A percentile compares a stretch with the other conserved stretches of the same genome.
Conservation (phyloP, 2,797 vertebrate genomes). For the Rhabdophis nuchalis region DNA sequence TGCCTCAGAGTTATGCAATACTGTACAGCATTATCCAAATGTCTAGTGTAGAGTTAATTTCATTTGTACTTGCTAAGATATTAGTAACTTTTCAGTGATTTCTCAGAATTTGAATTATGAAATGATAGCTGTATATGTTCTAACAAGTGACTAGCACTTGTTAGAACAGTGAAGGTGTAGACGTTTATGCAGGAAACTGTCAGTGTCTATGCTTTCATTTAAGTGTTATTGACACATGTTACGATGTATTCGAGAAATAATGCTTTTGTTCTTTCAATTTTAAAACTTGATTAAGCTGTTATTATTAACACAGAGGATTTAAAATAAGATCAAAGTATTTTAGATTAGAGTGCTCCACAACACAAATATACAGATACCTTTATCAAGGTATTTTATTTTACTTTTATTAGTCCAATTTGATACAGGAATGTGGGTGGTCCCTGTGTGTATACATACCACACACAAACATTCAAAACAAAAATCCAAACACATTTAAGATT, state of each 20-base stretch:
- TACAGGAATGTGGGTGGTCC: neutral
- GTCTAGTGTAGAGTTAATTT: conserved; percentile 42
- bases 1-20: conserved; percentile 7
- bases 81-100: conserved; percentile 57
- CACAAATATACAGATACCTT: neutral
- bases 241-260: conserved; percentile 47
- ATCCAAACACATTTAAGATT: neutral
- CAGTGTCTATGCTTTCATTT: conserved; percentile 50
- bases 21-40: conserved; percentile 35
- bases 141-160: conserved; percentile 60
- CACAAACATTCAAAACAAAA: neutral
- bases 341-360: neutral
- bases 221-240: conserved; percentile 43
- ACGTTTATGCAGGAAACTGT: conserved; percentile 47
- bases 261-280: conserved; percentile 32
- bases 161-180: conserved; percentile 50
- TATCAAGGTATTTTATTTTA: neutral
- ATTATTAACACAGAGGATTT: conserved; percentile 24
- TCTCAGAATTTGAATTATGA: conserved; percentile 63
- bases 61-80: conserved; percentile 58
- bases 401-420: neutral
- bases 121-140: conserved; percentile 63
- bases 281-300: conserved; percentile 23
- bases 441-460: neutral
- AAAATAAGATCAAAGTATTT: conserved; percentile 11